Percentiles rank a stretch among this genome's conserved stretches.
phyloP scores from a whole-genome alignment of 2,113 vertebrate genomes.

The Drymodes brunneopygia region DNA sequence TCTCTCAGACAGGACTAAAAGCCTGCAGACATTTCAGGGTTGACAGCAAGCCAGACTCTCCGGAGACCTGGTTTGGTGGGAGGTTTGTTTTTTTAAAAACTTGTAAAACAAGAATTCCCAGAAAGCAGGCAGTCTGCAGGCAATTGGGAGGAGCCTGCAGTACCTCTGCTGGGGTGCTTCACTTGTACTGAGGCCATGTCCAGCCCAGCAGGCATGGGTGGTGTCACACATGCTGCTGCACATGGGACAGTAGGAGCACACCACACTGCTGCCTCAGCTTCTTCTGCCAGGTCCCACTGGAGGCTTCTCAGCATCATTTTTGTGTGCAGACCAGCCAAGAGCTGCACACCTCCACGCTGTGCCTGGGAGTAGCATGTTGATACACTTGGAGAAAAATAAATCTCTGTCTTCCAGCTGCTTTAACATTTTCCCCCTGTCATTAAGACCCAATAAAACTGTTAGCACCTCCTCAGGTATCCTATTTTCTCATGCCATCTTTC shows the following conservation, averaged over 20 bases:
- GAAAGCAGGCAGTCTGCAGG: neutral
- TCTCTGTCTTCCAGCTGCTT: neutral
- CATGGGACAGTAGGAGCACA: neutral
- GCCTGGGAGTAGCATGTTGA: neutral
- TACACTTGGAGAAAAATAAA: neutral
- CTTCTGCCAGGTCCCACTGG: neutral
- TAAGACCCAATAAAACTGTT: slow-evolving; percentile 24
- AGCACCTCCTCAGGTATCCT: slow-evolving; percentile 11
- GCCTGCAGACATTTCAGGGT: neutral
- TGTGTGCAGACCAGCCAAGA: neutral
- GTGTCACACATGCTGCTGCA: neutral
- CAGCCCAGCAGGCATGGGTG: accelerated
- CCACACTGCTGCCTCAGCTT: neutral
- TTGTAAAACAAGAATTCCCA: slow-evolving; percentile 38
- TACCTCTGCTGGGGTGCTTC: accelerated
- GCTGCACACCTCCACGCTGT: neutral
- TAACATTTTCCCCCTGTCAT: neutral
- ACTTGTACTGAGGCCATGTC: accelerated
- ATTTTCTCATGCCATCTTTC: neutral
- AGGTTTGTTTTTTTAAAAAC: neutral
- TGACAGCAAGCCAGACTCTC: neutral
- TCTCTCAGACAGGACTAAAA: neutral
- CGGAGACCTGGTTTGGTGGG: neutral
- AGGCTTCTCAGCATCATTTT: neutral
- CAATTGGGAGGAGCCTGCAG: neutral